Evolutionary conservation across 2,113 vertebrate species (phyloP).

Genomic region (Stegostoma tigrinum): DNA sequence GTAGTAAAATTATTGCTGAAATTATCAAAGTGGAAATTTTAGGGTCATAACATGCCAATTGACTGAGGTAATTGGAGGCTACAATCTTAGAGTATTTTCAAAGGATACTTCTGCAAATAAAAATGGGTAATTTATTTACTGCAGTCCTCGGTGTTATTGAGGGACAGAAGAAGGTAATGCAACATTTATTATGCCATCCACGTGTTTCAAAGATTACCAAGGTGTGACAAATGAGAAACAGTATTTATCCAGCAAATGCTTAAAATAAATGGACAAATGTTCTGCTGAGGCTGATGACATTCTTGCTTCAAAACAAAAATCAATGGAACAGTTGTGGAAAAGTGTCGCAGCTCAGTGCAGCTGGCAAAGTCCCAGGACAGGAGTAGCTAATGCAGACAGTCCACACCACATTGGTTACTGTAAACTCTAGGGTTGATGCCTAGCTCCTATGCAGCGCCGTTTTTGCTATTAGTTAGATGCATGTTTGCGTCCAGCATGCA

Average conservation of each 20-base stretch:
- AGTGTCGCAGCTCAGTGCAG: not conserved
- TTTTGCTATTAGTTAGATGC: not conserved
- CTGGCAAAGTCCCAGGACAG: not conserved
- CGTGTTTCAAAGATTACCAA: not conserved
- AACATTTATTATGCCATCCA: not conserved
- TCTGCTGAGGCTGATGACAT: not conserved
- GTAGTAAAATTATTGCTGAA: not conserved
- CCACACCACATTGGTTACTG: no score
- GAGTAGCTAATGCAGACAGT: not conserved
- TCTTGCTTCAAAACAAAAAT: not conserved
- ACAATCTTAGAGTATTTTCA: not conserved
- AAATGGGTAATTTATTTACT: not conserved
- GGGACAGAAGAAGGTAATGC: not conserved
- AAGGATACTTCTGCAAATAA: not conserved
- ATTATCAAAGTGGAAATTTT: not conserved
- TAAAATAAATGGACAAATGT: not conserved
- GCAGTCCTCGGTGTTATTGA: not conserved
- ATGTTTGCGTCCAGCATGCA: not conserved
- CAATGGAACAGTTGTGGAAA: not conserved
- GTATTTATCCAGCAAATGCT: slow-evolving; percentile 6
- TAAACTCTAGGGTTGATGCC: not conserved
- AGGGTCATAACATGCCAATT: not conserved
- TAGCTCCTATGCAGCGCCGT: not conserved
- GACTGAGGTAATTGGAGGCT: not conserved
- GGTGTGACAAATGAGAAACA: slow-evolving; percentile 10